Conservation (phyloP, 64 coral and sea anemone species). For the Astreopora myriophthalma region DNA sequence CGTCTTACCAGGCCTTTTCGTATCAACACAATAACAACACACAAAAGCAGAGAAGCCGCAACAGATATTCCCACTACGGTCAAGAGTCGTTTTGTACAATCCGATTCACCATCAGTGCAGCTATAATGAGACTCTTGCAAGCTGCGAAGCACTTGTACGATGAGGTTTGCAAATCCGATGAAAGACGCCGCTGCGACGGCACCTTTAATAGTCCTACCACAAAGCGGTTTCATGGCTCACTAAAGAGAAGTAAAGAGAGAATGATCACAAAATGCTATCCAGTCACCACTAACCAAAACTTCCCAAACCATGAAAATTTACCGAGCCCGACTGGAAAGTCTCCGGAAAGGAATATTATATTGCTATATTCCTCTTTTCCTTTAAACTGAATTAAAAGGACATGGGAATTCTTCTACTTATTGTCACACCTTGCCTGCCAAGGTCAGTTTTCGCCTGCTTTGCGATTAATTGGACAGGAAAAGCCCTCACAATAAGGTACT, state of each 20-base stretch:
- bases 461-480: no score
- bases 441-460: no score
- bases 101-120: no score
- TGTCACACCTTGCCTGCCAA: no score
- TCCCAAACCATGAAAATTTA: neutral
- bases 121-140: neutral
- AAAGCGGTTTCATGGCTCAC: neutral
- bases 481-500: no score
- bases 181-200: neutral
- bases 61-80: neutral
- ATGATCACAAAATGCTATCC: neutral
- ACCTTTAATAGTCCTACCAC: neutral
- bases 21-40: neutral
- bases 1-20: neutral
- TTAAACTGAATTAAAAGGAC: neutral
- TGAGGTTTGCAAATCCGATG: neutral
- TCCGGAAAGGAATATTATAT: neutral
- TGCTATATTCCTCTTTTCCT: neutral
- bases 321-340: neutral
- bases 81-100: neutral
- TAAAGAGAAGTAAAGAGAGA: neutral
- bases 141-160: neutral
- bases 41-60: neutral
- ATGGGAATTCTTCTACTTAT: no score
- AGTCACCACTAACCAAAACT: neutral